These are phyloP conservation scores for Cyprinus carpio DNA, from an alignment of 2,113 vertebrate species.

Conservation along the genomic window DNA sequence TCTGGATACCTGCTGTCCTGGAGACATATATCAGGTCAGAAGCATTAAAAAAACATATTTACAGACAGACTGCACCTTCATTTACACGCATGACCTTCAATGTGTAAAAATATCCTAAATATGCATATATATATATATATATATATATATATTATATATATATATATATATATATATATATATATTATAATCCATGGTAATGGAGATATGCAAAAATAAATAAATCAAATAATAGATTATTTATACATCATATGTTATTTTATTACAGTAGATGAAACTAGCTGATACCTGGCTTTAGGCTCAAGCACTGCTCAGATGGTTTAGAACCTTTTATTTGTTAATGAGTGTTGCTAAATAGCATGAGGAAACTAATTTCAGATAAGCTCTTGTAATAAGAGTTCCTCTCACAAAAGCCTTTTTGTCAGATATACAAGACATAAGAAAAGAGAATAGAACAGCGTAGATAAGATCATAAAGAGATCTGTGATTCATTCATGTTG, in stretches of 20 bases:
- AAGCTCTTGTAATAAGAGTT: slow-evolving; percentile 31
- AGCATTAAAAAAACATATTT: not conserved
- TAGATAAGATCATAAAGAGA: slow-evolving; percentile 30
- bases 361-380: slow-evolving; percentile 28
- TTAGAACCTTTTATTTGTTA: slow-evolving; percentile 18
- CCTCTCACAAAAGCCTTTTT: slow-evolving; percentile 9
- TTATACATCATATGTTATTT: not conserved
- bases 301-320: not conserved
- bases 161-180: not conserved
- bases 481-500: slow-evolving; percentile 28
- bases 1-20: slow-evolving; percentile 79
- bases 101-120: not conserved
- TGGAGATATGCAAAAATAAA: not conserved
- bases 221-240: not conserved
- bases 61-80: not conserved
- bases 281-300: not conserved
- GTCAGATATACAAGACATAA: slow-evolving; percentile 8
- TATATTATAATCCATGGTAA: not conserved
- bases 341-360: slow-evolving; percentile 4
- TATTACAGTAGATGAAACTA: not conserved
- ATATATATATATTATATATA: not conserved
- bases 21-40: slow-evolving; percentile 82
- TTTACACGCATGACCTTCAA: not conserved
- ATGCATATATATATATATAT: not conserved
- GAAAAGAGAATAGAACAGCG: not conserved